A percentile compares a stretch with the other conserved stretches of the same genome.
Evolutionary conservation across 1,140 invertebrate species (phyloP).

Genomic region (Rhopalosiphum maidis): DNA sequence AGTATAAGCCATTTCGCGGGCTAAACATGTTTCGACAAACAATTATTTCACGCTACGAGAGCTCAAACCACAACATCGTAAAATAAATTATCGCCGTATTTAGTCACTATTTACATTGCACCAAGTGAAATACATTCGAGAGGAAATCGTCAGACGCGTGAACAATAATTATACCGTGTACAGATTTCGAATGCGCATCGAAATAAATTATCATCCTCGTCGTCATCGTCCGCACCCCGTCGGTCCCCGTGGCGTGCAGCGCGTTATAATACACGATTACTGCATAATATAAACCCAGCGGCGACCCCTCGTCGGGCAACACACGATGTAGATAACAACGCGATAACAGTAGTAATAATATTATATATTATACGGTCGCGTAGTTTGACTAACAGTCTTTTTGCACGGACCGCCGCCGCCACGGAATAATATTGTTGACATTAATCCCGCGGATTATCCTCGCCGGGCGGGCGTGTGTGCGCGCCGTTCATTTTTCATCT

Average conservation of each 20-base stretch:
- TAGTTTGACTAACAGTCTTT: background rate
- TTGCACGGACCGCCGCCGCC: background rate
- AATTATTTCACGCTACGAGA: background rate
- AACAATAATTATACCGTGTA: background rate
- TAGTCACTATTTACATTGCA: background rate
- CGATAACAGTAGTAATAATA: conserved; percentile 1
- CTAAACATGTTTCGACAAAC: background rate
- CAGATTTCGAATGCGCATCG: background rate
- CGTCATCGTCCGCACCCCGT: background rate
- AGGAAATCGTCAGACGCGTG: background rate
- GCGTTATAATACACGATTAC: background rate
- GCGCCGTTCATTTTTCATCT: conserved; percentile 25
- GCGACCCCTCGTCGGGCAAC: background rate
- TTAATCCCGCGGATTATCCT: conserved; percentile 48
- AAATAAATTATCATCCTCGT: background rate
- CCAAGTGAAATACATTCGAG: background rate
- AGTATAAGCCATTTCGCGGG: background rate
- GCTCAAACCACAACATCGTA: background rate
- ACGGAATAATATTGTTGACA: conserved; percentile 38
- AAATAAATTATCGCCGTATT: background rate
- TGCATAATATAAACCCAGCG: background rate
- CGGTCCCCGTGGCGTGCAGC: background rate
- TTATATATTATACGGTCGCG: background rate
- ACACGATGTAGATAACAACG: background rate
- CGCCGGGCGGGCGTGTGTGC: background rate